Evolutionary conservation across 1,140 invertebrate genomes (phyloP), one percentile per base, ranked within the genome.

Genomic region (Ips typographus): DNA sequence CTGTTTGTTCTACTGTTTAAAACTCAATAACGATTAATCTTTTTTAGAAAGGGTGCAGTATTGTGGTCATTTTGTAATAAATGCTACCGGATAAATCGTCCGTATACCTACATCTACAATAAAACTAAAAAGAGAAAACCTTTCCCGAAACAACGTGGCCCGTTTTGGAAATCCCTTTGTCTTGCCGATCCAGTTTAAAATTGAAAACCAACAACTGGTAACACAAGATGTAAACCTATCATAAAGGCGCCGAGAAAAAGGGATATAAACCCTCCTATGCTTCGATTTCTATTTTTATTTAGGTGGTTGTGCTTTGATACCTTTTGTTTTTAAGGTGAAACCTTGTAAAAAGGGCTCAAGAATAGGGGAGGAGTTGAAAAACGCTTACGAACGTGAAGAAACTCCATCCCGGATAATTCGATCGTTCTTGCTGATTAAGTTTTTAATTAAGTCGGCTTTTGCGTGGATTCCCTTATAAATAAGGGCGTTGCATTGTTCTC

Each of bases 141-240:
- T 47, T n/a, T 47, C n/a, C 44, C 44, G 4, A n/a, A 47, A 47
- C 4, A 47, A 47, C 44, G n/a, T n/a, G 1, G 4, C 44, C 44
- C 44, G 4, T 47, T 47, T n/a, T 47, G 44, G 52, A 55, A 55
- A 55, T 55, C 52, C 52, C 36, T 55, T 55, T 55, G 52, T 55
- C n/a, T 55, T 55, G 55, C 56, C 63, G 53, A 65, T 65, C 41
- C 63, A 65, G 63, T 65, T 65, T 65, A 65, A 65, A 65, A 65
- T 65, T 65, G 63, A 65, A 65, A 65, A 65, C 63, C 63, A 65
- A 56, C 63, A 65, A 65, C 63, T 65, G 63, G 63, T 56, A 56
- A 65, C 56, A 65, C 63, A 55, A 56, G 40, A 43, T 65, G 63
- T 65, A 56, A 65, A 56, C 51, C 56, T 65, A 65, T 65, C 63